phyloP scores from a whole-genome alignment of 2,888 invertebrate genomes.

The Pristionchus maxplancki region DNA sequence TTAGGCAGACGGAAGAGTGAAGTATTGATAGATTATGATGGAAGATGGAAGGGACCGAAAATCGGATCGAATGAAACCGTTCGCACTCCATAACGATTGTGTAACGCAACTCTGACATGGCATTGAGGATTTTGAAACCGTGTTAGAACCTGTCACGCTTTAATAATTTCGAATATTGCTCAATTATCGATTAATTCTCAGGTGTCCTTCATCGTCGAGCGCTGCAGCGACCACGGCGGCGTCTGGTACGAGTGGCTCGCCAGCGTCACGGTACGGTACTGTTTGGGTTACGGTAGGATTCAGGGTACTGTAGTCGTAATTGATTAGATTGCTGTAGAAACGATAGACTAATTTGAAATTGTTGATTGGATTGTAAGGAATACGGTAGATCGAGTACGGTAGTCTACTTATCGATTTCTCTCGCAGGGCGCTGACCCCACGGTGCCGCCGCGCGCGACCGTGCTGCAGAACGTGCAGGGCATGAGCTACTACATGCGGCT shows the following conservation, averaged over 20 bases:
- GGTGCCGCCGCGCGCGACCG: constrained; percentile 4
- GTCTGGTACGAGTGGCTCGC: constrained; percentile 77
- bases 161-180: too few relatives aligned
- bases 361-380: not conserved
- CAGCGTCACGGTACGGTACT: constrained; percentile 55
- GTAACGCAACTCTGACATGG: not conserved
- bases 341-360: too few relatives aligned
- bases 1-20: not conserved
- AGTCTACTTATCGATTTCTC: not conserved
- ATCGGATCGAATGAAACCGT: too few relatives aligned
- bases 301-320: too few relatives aligned
- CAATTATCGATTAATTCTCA: constrained; percentile 29
- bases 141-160: too few relatives aligned
- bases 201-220: constrained; percentile 65
- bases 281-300: not conserved
- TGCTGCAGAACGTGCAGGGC: constrained; percentile 69
- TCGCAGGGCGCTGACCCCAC: not conserved
- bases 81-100: not conserved
- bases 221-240: constrained; percentile 66
- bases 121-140: too few relatives aligned
- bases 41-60: not conserved
- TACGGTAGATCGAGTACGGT: not conserved
- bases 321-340: not conserved
- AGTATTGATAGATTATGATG: not conserved
- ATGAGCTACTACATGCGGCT: constrained; percentile 69